Evolutionary conservation across 2,113 vertebrate genomes (phyloP), one percentile per base, ranked within the genome.

Genomic region (Paedocypris sp.): DNA sequence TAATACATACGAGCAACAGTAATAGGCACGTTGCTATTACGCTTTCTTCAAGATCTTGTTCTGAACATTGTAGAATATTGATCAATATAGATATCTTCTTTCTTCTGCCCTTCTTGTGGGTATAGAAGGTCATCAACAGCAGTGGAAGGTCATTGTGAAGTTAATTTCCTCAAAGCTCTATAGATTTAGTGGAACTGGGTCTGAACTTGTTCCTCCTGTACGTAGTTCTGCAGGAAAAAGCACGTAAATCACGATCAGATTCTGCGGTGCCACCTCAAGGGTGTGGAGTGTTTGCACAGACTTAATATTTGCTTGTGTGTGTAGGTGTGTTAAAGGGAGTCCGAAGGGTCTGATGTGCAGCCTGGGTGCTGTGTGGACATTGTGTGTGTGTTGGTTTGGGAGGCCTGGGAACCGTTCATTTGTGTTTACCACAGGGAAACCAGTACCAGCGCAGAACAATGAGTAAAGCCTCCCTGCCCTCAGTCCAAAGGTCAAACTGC

Each of bases 401-500:
- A 71, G 52, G 84, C 86, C 87, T 90, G 89, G 89, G 90, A 91
- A 93, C 81, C 51, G 80, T 79, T 75, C 76, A 75, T 71, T 58
- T 79, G 83, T 91, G 89, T 92, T 94, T 92, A 91, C 85, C 74
- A 52, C 85, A 82, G 82, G 81, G 83, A 86, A 89, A 86, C 78
- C 77, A 62, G 81, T 83, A 79, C 79, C 76, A 83, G 78, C 77
- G 81, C 83, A 85, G 88, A 92, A 90, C 86, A 88, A 88, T 90
- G 87, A 89, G 74, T 74, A 83, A 85, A 83, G 79, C 70, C 83
- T 75, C 72, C 72, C 79, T 75, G 75, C 73, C 64, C 60, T 69
- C 62, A 47, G 43, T 53, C 58, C 63, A 60, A 62, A 66, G 68
- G 68, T 70, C 68, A 70, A 53, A 58, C 50, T 50, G 57, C 48